These are phyloP conservation scores for Corythaixoides concolor DNA, from an alignment of 2,113 vertebrate species.

Conservation along the genomic window DNA sequence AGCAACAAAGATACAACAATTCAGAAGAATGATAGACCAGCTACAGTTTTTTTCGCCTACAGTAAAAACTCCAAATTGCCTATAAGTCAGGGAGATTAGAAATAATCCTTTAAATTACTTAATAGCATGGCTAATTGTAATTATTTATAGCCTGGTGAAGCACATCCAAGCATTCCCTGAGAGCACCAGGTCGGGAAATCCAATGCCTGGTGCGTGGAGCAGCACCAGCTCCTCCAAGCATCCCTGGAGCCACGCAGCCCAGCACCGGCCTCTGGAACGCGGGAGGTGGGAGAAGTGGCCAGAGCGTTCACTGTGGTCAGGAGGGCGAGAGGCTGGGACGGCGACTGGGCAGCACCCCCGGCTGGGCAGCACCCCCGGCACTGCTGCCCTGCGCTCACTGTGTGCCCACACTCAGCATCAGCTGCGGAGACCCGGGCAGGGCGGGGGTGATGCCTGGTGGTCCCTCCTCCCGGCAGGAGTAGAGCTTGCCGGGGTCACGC, in stretches of 20 bases:
- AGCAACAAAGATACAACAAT: background rate
- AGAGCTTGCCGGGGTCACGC: background rate
- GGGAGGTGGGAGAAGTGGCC: background rate
- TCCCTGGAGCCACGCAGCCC: fast-evolving
- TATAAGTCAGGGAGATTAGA: background rate
- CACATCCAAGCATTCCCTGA: background rate
- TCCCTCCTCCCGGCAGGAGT: background rate
- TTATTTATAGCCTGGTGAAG: background rate
- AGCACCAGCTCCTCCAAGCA: background rate
- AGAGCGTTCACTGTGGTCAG: background rate
- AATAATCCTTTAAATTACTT: background rate
- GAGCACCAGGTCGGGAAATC: background rate
- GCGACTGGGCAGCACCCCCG: too few species aligned
- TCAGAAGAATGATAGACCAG: background rate
- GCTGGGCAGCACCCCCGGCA: too few species aligned
- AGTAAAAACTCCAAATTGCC: background rate
- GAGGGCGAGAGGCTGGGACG: background rate
- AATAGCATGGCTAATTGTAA: background rate
- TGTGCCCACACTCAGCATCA: background rate
- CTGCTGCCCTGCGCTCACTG: background rate
- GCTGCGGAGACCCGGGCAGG: background rate
- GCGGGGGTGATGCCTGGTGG: background rate
- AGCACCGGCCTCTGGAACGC: background rate
- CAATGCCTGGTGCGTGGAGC: fast-evolving
- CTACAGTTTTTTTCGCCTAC: background rate